Base-by-base conservation (phyloP, 2,113 vertebrate species). In the Caloenas nicobarica region DNA sequence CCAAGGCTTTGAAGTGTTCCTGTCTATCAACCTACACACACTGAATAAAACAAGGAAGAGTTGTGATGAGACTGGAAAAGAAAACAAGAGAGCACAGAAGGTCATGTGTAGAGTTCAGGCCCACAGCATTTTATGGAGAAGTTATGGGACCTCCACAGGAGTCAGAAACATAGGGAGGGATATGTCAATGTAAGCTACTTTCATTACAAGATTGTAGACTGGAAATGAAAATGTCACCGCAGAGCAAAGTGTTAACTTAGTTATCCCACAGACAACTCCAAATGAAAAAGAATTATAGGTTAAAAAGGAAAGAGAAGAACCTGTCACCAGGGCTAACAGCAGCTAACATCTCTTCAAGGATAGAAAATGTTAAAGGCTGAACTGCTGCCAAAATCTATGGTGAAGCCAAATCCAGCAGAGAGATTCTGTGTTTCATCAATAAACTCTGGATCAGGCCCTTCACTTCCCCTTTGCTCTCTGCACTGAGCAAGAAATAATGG, bases 221-320 rank as follows among this genome's bases (percentile, higher is more conserved):
- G 69, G 58, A 88, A 91, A 91, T 60, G 46, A 86, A 94, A 95
- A 93, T 60, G 33, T 34, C 76, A 86, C 33, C 65, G 60, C 28
- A 69, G 69, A 90, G 72, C 3, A 2, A 80, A 78, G 56, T 29
- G 53, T 38, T 95, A 95, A 88, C 76, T 94, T 86, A 44, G 82
- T 84, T 88, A 95, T 40, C 50, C 61, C 68, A 61, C 60, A 88
- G 72, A 81, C 57, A 71, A 53, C 57, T 90, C 24, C 65, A 93
- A 50, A 0, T 79, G 80, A 88, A 71, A 81, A 72, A 74, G 77
- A 92, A 71, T 81, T 90, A 29, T 73, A 85, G 23, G 57, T 92
- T 92, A 79, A 91, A 93, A 81, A 91, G n/a, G 29, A 46, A 87
- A 83, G 34, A 72, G 38, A 81, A 72, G 60, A 84, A 71, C 42